phyloP scores from a whole-genome alignment of 2,113 vertebrate species.

The Etia nguti region DNA sequence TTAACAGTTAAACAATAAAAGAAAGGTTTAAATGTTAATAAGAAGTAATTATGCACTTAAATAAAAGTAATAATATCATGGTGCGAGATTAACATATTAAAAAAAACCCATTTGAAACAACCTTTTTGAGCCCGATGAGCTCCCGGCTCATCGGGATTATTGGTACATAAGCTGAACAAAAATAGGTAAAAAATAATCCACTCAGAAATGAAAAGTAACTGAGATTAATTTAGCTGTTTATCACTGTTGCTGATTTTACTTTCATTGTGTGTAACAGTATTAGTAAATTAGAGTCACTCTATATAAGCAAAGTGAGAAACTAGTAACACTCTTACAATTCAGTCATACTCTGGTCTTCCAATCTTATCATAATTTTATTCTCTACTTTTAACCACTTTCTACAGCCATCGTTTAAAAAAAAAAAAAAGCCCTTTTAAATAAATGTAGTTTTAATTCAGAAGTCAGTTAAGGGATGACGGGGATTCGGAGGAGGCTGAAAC shows the following conservation, averaged over 20 bases:
- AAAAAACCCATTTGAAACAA: rapidly evolving
- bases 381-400: background rate
- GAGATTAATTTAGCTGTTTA: background rate
- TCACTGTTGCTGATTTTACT: background rate
- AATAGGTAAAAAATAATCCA: background rate
- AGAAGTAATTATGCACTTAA: background rate
- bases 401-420: background rate
- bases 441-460: background rate
- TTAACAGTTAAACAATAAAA: background rate
- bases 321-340: background rate
- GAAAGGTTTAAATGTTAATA: background rate
- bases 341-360: background rate
- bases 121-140: background rate
- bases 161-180: background rate
- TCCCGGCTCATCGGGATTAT: background rate
- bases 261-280: background rate
- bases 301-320: background rate
- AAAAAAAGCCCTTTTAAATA: background rate
- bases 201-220: background rate
- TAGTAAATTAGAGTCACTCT: background rate
- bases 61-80: background rate
- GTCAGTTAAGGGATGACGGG: background rate
- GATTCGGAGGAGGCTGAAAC: background rate
- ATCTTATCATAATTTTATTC: background rate
- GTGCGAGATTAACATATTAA: background rate